Evolutionary conservation across 1,140 invertebrate species (phyloP), one percentile per base, ranked within the genome.

Genomic region (Drosophila orena): DNA sequence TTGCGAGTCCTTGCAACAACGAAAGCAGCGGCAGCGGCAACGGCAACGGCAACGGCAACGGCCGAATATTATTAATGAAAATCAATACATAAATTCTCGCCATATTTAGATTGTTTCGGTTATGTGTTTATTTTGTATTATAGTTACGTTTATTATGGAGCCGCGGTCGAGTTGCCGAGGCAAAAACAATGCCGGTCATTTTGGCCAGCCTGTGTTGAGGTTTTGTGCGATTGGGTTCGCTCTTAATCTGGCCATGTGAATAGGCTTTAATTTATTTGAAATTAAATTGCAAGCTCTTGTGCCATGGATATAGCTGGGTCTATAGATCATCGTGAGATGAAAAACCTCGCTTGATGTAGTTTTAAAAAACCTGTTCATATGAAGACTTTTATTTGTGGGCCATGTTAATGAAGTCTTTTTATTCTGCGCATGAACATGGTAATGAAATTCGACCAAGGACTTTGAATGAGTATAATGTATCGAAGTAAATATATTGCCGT

Each of bases 51-150:
- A 44, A 37, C 14, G 35, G 56, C 62, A 37, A 10, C 43, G 24
- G 35, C 44, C 52, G 70, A 74, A 88, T 81, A 80, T 84, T 89
- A 74, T 89, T 84, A 77, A 89, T 89, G 72, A 80, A 89, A 89
- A 89, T 84, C 84, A 89, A 89, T 89, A 89, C 79, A 89, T 89
- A 90, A 89, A 89, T 89, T 88, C 61, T 89, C 73, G 73, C 68
- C 79, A 89, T 80, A 89, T 89, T 89, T 89, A 90, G 84, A 90
- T 89, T 89, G 85, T 89, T 89, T 88, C 84, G 84, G 68, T 59
- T 57, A 89, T 88, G 77, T 89, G 84, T 89, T 89, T 88, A 89
- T 88, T 88, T 88, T 88, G 84, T 84, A 80, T 88, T 88, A 88
- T 88, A 88, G 83, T 88, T 83, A 73, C 84, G 83, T 88, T 89